Evolutionary conservation across 2,113 vertebrate species (phyloP).

Genomic region (Macaca nemestrina): DNA sequence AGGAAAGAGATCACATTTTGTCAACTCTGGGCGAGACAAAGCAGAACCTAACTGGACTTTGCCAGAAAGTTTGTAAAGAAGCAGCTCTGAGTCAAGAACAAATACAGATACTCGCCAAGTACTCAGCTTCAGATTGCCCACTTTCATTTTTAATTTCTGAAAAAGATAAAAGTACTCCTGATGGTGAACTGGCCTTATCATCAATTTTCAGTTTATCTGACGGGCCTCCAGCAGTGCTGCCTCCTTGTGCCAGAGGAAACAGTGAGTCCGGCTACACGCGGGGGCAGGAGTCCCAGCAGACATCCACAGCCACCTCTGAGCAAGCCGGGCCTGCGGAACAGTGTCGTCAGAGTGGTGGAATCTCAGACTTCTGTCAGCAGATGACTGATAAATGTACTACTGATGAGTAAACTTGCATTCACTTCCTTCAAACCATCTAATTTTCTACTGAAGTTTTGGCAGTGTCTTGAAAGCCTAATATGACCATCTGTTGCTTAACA

Average conservation of each 20-base stretch:
- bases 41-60: slow-evolving; percentile 92
- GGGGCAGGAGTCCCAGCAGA: slow-evolving; percentile 23
- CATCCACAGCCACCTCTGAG: slow-evolving; percentile 18
- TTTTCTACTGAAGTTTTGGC: slow-evolving; percentile 18
- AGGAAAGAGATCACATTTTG: slow-evolving; percentile 91
- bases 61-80: slow-evolving; percentile 91
- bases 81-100: slow-evolving; percentile 89
- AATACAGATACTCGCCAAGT: slow-evolving; percentile 91
- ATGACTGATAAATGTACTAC: slow-evolving; percentile 89
- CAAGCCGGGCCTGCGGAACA: neutral
- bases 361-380: slow-evolving; percentile 87
- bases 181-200: slow-evolving; percentile 57
- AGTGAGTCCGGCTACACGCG: neutral
- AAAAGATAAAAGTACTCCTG: slow-evolving; percentile 76
- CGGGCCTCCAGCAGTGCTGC: slow-evolving; percentile 69
- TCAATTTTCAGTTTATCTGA: slow-evolving; percentile 62
- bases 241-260: slow-evolving; percentile 49
- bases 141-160: slow-evolving; percentile 89
- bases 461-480: neutral
- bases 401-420: slow-evolving; percentile 78
- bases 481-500: neutral
- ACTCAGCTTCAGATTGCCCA: slow-evolving; percentile 88
- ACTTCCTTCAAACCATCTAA: neutral
- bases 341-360: slow-evolving; percentile 77
- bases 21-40: slow-evolving; percentile 91